phyloP scores from a whole-genome alignment of 2,113 vertebrate species.

The Psephotus haematonotus region DNA sequence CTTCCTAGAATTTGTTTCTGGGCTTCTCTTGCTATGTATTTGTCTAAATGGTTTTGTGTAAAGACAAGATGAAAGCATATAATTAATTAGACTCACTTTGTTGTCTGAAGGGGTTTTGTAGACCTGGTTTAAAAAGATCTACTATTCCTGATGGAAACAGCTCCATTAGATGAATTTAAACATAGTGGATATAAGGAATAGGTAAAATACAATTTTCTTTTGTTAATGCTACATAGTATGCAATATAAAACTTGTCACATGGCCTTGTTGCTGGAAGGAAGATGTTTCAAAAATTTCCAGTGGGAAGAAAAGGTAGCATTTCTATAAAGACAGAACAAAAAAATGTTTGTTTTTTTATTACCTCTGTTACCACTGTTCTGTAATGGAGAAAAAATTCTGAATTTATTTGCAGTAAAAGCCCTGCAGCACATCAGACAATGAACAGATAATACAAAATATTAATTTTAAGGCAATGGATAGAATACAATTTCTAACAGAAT shows the following conservation, averaged over 20 bases:
- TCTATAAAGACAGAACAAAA: not conserved
- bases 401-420: not conserved
- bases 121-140: not conserved
- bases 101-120: not conserved
- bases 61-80: not conserved
- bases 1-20: not conserved
- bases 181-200: not conserved
- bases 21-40: not conserved
- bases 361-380: not conserved
- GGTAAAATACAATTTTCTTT: not conserved
- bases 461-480: not conserved
- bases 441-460: not conserved
- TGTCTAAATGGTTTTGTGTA: not conserved
- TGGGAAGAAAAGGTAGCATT: not conserved
- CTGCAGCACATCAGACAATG: fast-evolving
- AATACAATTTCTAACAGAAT: not conserved
- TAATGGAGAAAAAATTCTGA: not conserved
- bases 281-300: not conserved
- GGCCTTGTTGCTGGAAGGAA: not conserved
- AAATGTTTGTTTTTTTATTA: not conserved
- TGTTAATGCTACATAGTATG: not conserved
- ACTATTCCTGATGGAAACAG: not conserved
- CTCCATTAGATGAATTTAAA: not conserved
- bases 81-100: not conserved
- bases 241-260: not conserved